Percentiles rank a stretch among this genome's conserved stretches.
Evolutionary conservation across 2,888 invertebrate genomes (phyloP).

Genomic region (Pegoplata infirma): DNA sequence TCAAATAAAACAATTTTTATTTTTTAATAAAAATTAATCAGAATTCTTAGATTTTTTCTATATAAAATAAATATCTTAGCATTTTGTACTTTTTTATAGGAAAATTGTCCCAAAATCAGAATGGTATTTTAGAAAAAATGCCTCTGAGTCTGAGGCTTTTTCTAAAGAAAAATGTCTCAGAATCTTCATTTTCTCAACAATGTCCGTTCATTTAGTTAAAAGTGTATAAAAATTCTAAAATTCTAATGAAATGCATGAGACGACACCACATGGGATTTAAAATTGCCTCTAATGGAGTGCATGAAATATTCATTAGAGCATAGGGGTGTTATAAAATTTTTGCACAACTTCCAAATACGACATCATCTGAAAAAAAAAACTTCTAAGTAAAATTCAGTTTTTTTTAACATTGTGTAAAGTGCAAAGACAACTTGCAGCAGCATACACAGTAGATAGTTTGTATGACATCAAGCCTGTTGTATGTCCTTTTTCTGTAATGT

Average conservation of each 20-base stretch:
- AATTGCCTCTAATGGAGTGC: conserved; percentile 66
- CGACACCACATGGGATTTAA: conserved; percentile 62
- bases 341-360: neutral
- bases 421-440: neutral
- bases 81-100: too few species aligned
- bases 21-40: too few species aligned
- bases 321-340: conserved; percentile 22
- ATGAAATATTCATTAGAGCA: conserved; percentile 67
- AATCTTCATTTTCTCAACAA: too few species aligned
- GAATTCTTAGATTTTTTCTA: too few species aligned
- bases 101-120: too few species aligned
- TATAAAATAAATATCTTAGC: too few species aligned
- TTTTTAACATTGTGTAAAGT: neutral
- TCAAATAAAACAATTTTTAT: too few species aligned
- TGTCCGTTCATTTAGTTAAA: too few species aligned
- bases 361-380: neutral
- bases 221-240: neutral
- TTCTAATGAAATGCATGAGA: conserved; percentile 53
- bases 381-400: neutral
- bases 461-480: neutral
- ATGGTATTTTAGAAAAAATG: too few species aligned
- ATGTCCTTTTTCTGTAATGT: neutral
- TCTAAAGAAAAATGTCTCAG: too few species aligned
- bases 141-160: too few species aligned
- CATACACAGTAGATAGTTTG: neutral